Conservation (phyloP, 2,888 invertebrate genomes). For the Caenorhabditis virilis region DNA sequence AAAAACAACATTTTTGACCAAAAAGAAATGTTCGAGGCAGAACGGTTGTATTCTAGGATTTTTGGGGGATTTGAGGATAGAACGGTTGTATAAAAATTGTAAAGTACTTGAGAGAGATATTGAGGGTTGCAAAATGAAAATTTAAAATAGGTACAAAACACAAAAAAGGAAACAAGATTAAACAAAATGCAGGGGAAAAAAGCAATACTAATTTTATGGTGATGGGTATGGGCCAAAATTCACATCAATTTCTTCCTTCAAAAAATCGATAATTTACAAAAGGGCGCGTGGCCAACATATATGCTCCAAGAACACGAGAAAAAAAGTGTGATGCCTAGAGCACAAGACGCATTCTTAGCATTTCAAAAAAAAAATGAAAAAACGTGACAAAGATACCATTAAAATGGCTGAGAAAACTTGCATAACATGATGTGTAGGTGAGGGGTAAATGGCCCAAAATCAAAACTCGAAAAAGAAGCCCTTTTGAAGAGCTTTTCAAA, state of each 20-base stretch:
- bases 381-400: constrained; percentile 9
- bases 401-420: constrained; percentile 34
- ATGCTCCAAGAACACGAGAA: neutral
- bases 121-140: neutral
- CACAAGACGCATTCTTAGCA: too few relatives aligned
- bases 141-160: neutral
- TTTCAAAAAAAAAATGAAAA: too few relatives aligned
- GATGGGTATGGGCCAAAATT: too few relatives aligned
- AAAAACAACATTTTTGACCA: constrained; percentile 4
- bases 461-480: too few relatives aligned
- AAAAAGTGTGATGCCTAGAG: too few relatives aligned
- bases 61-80: constrained; percentile 25
- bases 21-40: constrained; percentile 33
- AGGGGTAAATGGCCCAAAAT: constrained; percentile 5
- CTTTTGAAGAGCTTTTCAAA: too few relatives aligned
- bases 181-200: neutral
- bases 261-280: neutral
- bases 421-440: constrained; percentile 26
- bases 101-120: neutral
- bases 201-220: too few relatives aligned
- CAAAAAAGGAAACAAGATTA: constrained; percentile 1
- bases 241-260: constrained; percentile 7
- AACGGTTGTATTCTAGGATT: constrained; percentile 36
- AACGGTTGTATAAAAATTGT: constrained; percentile 43
- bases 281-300: constrained; percentile 1